A percentile compares a stretch with the other conserved stretches of the same genome.
These are phyloP conservation scores for Prionace glauca DNA, from an alignment of 2,797 vertebrate genomes.

Conservation along the genomic window DNA sequence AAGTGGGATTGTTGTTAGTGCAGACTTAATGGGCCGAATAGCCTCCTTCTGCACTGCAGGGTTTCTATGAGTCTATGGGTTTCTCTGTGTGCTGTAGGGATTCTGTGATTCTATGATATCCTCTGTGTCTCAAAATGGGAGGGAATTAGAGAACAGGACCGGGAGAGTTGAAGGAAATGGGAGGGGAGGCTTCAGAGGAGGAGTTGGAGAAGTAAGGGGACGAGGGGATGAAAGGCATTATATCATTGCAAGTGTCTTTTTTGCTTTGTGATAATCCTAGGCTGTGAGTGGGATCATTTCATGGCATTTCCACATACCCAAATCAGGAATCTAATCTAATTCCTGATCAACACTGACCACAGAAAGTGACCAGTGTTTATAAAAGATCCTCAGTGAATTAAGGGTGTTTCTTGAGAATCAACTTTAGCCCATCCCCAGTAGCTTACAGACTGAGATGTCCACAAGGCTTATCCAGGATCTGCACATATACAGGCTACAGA, in stretches of 20 bases:
- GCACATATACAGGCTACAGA: not conserved
- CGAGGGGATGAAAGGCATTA: too few relatives aligned
- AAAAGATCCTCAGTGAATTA: not conserved
- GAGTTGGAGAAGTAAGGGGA: too few relatives aligned
- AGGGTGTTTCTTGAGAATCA: not conserved
- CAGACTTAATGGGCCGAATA: too few relatives aligned
- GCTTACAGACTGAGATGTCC: not conserved
- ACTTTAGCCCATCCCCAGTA: not conserved
- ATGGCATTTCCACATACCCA: not conserved
- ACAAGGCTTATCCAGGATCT: not conserved
- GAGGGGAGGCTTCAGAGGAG: too few relatives aligned
- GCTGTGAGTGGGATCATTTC: not conserved
- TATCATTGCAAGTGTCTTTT: not conserved
- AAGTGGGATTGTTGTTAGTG: too few relatives aligned
- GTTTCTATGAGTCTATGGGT: too few relatives aligned
- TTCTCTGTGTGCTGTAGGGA: too few relatives aligned
- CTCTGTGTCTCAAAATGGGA: not conserved
- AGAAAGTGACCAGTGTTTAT: not conserved
- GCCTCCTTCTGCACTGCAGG: too few relatives aligned
- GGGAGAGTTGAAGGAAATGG: not conserved
- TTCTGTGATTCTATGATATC: too few relatives aligned
- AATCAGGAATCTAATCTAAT: not conserved
- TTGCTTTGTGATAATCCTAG: not conserved
- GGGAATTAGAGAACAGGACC: not conserved
- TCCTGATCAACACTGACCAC: not conserved